phyloP scores from a whole-genome alignment of 2,888 invertebrate genomes.

The Platycnemis pennipes region DNA sequence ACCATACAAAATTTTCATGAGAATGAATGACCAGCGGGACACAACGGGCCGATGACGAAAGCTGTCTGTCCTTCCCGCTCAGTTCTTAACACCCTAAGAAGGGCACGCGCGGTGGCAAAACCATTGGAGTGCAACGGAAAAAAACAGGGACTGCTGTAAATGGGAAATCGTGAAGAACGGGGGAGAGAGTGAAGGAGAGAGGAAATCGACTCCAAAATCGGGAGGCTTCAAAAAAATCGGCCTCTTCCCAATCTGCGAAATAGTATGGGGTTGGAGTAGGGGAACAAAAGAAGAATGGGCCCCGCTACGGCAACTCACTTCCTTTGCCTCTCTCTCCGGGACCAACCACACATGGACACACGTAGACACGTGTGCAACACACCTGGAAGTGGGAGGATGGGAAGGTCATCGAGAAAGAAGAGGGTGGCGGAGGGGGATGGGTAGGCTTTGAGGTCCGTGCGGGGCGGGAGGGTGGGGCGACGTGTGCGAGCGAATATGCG shows the following conservation, averaged over 20 bases:
- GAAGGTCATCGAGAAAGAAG: not conserved
- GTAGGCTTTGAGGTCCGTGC: not conserved
- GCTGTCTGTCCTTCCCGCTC: too few relatives aligned
- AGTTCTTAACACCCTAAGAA: too few relatives aligned
- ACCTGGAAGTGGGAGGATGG: not conserved
- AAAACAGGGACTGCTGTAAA: too few relatives aligned
- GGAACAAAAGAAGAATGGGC: not conserved
- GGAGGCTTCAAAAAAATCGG: not conserved
- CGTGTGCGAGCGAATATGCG: not conserved
- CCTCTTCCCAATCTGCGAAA: not conserved
- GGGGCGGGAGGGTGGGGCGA: not conserved
- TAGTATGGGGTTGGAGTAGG: not conserved
- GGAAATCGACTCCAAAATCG: too few relatives aligned
- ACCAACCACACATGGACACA: too few relatives aligned
- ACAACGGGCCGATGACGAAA: too few relatives aligned
- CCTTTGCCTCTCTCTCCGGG: not conserved
- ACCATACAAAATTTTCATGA: too few relatives aligned
- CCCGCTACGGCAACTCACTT: not conserved
- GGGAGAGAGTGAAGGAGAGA: too few relatives aligned
- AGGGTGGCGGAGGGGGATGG: not conserved
- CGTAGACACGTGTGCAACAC: constrained; percentile 39
- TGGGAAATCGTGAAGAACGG: too few relatives aligned
- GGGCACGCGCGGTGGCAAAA: too few relatives aligned
- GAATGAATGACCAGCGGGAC: too few relatives aligned
- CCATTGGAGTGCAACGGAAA: too few relatives aligned